Percentiles rank a stretch among this genome's conserved stretches.
Evolutionary conservation across 2,888 invertebrate genomes (phyloP).

Genomic region (Galeopsomyia nigrocyanea): DNA sequence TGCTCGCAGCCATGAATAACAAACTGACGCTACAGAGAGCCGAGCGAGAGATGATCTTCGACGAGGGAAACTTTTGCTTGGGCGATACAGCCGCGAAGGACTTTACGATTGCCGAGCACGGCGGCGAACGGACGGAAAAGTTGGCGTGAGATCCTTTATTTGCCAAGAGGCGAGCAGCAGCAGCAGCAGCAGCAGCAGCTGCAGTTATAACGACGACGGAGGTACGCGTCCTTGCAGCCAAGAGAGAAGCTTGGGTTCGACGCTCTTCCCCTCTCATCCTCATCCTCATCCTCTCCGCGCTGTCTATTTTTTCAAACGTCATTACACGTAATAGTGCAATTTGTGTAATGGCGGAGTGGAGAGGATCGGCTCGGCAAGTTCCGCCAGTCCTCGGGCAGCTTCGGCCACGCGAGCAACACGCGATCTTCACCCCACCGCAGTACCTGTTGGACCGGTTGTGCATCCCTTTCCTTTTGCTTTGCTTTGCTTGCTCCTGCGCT

Average conservation of each 20-base stretch:
- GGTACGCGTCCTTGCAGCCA: not conserved
- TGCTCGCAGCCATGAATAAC: no score
- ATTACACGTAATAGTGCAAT: constrained; percentile 65
- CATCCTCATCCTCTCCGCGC: constrained; percentile 1
- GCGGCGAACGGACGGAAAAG: not conserved
- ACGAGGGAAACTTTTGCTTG: no score
- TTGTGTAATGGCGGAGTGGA: constrained; percentile 60
- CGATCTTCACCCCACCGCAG: constrained; percentile 57
- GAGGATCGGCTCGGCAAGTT: constrained; percentile 54
- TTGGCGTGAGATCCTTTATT: constrained; percentile 31
- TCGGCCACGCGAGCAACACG: constrained; percentile 69
- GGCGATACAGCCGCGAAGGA: not conserved
- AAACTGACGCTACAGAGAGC: no score
- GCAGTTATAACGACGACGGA: constrained; percentile 26
- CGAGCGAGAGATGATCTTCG: no score
- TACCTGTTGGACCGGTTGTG: constrained; percentile 61
- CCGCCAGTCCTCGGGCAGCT: constrained; percentile 57
- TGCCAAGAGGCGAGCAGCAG: not conserved
- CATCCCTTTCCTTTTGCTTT: not conserved
- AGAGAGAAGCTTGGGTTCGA: no score
- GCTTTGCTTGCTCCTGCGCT: not conserved
- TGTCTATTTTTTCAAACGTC: constrained; percentile 55
- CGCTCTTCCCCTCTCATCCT: not conserved
- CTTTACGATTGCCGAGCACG: constrained; percentile 7
- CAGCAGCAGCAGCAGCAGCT: no score